Base-by-base conservation (phyloP, 2,888 invertebrate genomes). In the Ophion ventricosus region DNA sequence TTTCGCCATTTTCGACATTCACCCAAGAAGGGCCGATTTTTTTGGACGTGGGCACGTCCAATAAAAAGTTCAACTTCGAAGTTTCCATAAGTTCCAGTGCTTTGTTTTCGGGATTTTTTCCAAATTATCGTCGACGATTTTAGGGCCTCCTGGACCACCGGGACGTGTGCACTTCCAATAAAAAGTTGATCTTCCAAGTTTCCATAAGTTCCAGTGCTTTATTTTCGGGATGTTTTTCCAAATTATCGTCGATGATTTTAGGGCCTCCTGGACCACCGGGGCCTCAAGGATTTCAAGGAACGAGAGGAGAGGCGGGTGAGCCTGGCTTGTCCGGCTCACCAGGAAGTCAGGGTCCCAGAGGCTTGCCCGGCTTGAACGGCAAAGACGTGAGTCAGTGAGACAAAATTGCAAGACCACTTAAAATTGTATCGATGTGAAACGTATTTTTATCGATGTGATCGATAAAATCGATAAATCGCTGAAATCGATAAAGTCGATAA, bases 261-360 rank as follows among this genome's bases (percentile, higher is more conserved):
- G 93, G 93, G 26, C 89, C 92, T 10, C 87, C 92, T 29, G 96
- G 96, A 5, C 90, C 95, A 3, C 92, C 95, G 0, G 97, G 97
- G 1, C 96, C 97, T 0, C 96, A 97, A 93, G 98, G 98, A 17
- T 97, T 97, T 87, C 97, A 97, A 94, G 97, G 98, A 2, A 94
- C 95, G 20, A 95, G 97, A 85, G 98, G 98, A 64, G 97, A 97
- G 87, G 94, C 96, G 1, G 97, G 97, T 0, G 97, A 97, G 91
- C 93, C 95, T 10, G 98, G 98, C 14, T 93, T 95, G 2, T 93
- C 94, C 0, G 97, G 97, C 0, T 94, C 96, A 4, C 90, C 93
- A 0, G 96, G 96, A 57, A 90, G 93, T 11, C 90, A 94, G 26
- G 96, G 96, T 3, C 94, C 95, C 83, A 94, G 96, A 90, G 97